phyloP scores from a whole-genome alignment of 2,888 invertebrate species.

The Papilio elwesi region DNA sequence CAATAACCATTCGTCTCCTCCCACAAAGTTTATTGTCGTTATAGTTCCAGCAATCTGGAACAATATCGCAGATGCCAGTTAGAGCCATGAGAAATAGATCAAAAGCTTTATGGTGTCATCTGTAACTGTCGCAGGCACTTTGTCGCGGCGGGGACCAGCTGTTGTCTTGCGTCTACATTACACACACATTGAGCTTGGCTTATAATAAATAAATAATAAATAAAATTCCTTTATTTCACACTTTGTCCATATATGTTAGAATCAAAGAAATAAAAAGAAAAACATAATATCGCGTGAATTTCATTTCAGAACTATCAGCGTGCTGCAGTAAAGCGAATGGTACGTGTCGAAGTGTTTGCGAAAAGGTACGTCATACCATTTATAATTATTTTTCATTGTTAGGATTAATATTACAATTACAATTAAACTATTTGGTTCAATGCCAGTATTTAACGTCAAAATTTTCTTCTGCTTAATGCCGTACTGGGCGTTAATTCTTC shows the following conservation, averaged over 20 bases:
- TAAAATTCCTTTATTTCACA: too few species aligned
- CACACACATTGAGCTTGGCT: neutral
- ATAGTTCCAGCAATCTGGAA: slow-evolving; percentile 25
- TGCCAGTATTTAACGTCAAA: too few species aligned
- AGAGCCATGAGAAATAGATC: slow-evolving; percentile 67
- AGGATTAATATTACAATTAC: too few species aligned
- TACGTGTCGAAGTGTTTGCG: slow-evolving; percentile 90
- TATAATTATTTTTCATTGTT: neutral
- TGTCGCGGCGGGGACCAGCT: slow-evolving; percentile 70
- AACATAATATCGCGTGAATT: too few species aligned
- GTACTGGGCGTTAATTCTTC: too few species aligned
- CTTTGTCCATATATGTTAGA: too few species aligned
- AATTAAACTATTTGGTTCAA: too few species aligned
- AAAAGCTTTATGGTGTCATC: slow-evolving; percentile 68
- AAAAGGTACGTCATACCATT: slow-evolving; percentile 69
- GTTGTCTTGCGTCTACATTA: slow-evolving; percentile 49
- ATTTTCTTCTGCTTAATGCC: too few species aligned
- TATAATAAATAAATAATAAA: too few species aligned
- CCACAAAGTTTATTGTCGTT: slow-evolving; percentile 22
- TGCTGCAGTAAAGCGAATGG: slow-evolving; percentile 91
- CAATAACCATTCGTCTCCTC: slow-evolving; percentile 27
- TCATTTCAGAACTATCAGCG: slow-evolving; percentile 78
- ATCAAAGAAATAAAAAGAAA: too few species aligned
- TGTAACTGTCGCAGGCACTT: slow-evolving; percentile 67
- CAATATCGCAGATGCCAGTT: slow-evolving; percentile 29